These are phyloP conservation scores for Notiomystis cincta DNA, from an alignment of 2,113 vertebrate species.

Conservation along the genomic window DNA sequence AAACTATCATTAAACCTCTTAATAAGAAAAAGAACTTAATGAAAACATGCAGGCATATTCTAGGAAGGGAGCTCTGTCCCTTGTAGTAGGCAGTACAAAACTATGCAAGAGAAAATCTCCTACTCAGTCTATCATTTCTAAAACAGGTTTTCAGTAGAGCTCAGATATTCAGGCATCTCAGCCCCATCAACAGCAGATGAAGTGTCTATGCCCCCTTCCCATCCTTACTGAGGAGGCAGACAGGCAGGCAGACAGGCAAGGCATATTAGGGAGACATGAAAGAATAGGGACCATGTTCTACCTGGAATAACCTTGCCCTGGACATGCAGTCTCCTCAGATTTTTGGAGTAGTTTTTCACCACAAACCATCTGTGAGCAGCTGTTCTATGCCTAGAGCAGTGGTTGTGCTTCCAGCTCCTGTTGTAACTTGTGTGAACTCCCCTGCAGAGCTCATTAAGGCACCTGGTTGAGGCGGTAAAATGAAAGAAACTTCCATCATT, in stretches of 20 bases:
- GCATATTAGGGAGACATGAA: neutral
- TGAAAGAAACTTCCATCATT: neutral
- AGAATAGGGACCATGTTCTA: neutral
- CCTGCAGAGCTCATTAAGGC: neutral
- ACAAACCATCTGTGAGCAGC: neutral
- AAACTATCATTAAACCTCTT: neutral
- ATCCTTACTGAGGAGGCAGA: neutral
- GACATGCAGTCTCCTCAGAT: neutral
- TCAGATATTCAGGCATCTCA: neutral
- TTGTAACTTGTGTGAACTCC: neutral
- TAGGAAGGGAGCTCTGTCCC: neutral
- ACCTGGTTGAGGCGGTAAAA: neutral
- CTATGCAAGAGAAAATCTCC: neutral
- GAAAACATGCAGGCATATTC: neutral
- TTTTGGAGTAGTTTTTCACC: neutral
- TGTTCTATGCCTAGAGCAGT: neutral
- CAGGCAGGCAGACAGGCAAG: neutral
- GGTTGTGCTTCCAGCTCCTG: neutral
- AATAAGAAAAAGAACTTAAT: neutral
- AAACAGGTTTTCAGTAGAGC: neutral
- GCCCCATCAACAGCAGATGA: neutral
- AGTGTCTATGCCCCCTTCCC: neutral
- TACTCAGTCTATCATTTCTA: neutral
- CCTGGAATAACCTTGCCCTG: neutral
- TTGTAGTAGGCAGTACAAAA: neutral